phyloP scores from a whole-genome alignment of 2,888 invertebrate species.

The Tribolium freemani region DNA sequence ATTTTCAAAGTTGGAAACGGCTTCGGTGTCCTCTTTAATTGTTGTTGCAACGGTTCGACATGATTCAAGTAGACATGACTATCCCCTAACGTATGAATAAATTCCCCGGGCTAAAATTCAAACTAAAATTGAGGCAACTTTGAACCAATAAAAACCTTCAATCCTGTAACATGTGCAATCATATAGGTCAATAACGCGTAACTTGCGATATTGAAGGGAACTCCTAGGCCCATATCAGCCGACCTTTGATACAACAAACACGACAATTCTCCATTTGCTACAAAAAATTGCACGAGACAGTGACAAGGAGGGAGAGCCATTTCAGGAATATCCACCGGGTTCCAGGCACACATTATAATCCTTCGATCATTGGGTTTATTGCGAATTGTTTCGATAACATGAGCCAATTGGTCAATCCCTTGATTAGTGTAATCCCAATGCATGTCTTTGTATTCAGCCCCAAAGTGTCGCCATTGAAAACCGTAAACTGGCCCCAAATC shows the following conservation, averaged over 20 bases:
- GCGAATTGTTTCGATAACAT: slow-evolving; percentile 84
- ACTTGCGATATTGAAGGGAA: slow-evolving; percentile 98
- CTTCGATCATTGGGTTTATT: slow-evolving; percentile 88
- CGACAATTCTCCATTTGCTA: slow-evolving; percentile 85
- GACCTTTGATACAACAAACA: slow-evolving; percentile 96
- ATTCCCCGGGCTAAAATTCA: slow-evolving; percentile 83
- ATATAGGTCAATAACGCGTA: slow-evolving; percentile 94
- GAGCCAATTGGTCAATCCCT: slow-evolving; percentile 89
- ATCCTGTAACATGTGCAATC: slow-evolving; percentile 94
- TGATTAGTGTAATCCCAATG: slow-evolving; percentile 79
- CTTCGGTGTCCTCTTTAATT: slow-evolving; percentile 83
- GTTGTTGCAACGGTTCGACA: slow-evolving; percentile 84
- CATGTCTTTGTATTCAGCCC: slow-evolving; percentile 89
- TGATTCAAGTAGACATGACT: slow-evolving; percentile 96
- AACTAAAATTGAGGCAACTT: background rate
- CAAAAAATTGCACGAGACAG: slow-evolving; percentile 94
- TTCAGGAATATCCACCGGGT: slow-evolving; percentile 85
- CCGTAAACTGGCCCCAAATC: slow-evolving; percentile 98
- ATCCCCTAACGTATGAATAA: slow-evolving; percentile 95
- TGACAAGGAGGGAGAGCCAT: slow-evolving; percentile 99
- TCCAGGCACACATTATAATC: slow-evolving; percentile 96
- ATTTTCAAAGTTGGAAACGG: slow-evolving; percentile 88
- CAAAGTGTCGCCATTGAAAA: slow-evolving; percentile 98
- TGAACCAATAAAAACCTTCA: slow-evolving; percentile 75
- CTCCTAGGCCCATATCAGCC: slow-evolving; percentile 98